Conservation (phyloP, 1,140 invertebrate species). For the Caenorhabditis brenneri region DNA sequence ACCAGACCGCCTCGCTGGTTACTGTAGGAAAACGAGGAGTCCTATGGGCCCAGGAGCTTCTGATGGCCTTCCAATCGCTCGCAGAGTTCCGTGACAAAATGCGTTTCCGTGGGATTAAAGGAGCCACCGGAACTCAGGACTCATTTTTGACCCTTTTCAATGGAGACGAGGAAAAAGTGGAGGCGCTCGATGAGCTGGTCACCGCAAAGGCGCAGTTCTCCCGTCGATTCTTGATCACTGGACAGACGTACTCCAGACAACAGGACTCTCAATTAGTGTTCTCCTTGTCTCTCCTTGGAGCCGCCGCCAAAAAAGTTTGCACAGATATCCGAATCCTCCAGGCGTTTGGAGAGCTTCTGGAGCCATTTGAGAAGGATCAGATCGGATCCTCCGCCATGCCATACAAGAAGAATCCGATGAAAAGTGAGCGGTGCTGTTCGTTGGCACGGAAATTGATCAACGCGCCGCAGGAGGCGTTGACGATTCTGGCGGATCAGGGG, state of each 20-base stretch:
- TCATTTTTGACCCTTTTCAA: conserved; percentile 93
- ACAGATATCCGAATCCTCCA: conserved; percentile 68
- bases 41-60: conserved; percentile 91
- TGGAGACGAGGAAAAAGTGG: conserved; percentile 76
- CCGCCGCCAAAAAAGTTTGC: conserved; percentile 64
- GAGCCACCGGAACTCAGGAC: conserved; percentile 86
- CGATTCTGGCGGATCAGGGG: conserved; percentile 83
- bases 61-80: conserved; percentile 86
- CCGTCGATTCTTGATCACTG: conserved; percentile 72
- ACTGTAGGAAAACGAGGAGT: conserved; percentile 95
- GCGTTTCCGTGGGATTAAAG: conserved; percentile 93
- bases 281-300: conserved; percentile 60
- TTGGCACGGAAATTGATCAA: conserved; percentile 76
- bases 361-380: conserved; percentile 92
- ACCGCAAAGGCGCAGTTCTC: conserved; percentile 86
- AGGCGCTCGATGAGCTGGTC: conserved; percentile 81
- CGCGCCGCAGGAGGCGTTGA: conserved; percentile 58
- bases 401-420: conserved; percentile 98
- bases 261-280: conserved; percentile 86
- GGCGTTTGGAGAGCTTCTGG: conserved; percentile 84
- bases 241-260: conserved; percentile 95
- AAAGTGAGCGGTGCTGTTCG: conserved; percentile 89
- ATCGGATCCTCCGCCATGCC: conserved; percentile 79
- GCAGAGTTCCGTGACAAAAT: conserved; percentile 77
- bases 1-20: conserved; percentile 94